Evolutionary conservation across 2,113 vertebrate species (phyloP).

Genomic region (Hippocampus zosterae): DNA sequence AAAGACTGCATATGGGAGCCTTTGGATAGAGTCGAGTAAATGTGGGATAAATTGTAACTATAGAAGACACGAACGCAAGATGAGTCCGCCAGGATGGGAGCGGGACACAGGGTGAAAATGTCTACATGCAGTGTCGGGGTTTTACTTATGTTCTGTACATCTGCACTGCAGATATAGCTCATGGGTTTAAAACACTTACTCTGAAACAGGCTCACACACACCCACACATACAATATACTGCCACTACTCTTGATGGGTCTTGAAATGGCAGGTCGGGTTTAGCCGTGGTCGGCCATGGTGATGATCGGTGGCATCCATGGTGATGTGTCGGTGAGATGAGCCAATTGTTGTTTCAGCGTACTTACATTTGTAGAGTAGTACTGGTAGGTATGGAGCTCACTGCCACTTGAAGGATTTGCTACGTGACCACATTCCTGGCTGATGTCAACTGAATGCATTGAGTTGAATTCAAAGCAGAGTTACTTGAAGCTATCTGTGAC

Average conservation of each 20-base stretch:
- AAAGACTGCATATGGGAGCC: not conserved
- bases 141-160: slow-evolving; percentile 25
- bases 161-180: slow-evolving; percentile 28
- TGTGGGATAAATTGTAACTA: slow-evolving; percentile 24
- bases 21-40: slow-evolving; percentile 6
- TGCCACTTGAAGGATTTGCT: not conserved
- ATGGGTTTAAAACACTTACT: slow-evolving; percentile 22
- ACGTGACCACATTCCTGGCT: not conserved
- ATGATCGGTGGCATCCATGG: too few relatives aligned
- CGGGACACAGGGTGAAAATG: slow-evolving; percentile 23
- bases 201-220: not conserved
- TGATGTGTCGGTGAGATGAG: too few relatives aligned
- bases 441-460: not conserved
- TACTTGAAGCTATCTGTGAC: too few relatives aligned
- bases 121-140: slow-evolving; percentile 12
- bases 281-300: not conserved
- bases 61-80: slow-evolving; percentile 22
- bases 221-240: not conserved
- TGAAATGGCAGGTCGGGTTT: not conserved
- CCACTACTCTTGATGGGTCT: not conserved
- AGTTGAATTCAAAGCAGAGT: not conserved
- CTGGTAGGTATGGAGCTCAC: too few relatives aligned
- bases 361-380: not conserved
- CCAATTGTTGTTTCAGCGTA: not conserved
- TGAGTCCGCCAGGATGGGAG: slow-evolving; percentile 20